phyloP scores from a whole-genome alignment of 2,113 vertebrate species.

The Tupaia tana region DNA sequence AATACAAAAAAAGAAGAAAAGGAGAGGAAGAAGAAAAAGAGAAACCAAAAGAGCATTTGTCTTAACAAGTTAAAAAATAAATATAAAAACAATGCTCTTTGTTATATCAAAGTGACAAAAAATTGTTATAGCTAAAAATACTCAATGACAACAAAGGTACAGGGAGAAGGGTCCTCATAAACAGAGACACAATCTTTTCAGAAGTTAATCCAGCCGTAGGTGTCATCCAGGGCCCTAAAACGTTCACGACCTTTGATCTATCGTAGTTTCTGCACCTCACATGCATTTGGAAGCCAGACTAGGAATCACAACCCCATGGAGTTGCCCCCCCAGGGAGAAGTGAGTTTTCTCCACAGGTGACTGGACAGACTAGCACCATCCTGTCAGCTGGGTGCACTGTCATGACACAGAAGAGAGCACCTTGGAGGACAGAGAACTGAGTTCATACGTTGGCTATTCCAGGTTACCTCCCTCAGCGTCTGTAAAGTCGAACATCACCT shows the following conservation, averaged over 20 bases:
- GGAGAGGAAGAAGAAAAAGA: not conserved
- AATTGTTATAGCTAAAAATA: not conserved
- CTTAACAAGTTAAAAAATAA: not conserved
- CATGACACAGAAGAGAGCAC: not conserved
- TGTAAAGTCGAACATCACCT: not conserved
- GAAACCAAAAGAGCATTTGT: not conserved
- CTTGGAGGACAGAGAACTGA: not conserved
- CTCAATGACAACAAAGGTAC: not conserved
- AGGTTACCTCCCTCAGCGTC: not conserved
- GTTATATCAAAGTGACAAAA: not conserved
- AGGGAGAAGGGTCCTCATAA: not conserved
- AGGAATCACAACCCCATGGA: not conserved
- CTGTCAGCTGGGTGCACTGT: not conserved
- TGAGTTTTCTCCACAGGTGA: not conserved
- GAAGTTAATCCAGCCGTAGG: rapidly evolving
- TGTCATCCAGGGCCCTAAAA: not conserved
- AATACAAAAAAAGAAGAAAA: slow-evolving; percentile 8
- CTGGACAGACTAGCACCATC: not conserved
- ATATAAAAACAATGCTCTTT: not conserved
- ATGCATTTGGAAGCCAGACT: not conserved
- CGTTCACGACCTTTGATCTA: not conserved
- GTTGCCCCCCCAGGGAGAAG: not conserved
- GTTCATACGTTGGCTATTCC: rapidly evolving
- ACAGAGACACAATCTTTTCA: rapidly evolving
- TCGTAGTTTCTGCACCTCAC: no score